Base-by-base conservation (phyloP, 2,797 vertebrate species). In the Morelia viridis region DNA sequence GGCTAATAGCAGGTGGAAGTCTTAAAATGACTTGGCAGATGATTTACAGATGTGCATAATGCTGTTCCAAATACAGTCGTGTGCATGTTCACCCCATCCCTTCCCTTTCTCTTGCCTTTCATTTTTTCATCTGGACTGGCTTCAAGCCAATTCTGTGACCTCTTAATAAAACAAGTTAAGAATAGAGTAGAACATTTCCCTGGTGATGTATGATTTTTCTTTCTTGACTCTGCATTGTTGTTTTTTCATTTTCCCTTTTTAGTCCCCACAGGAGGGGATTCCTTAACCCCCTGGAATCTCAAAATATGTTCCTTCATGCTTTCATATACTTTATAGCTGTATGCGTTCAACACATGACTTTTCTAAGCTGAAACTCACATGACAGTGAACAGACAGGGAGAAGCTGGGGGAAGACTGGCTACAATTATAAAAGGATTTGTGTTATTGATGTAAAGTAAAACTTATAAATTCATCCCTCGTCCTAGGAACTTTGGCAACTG, bases 101-200 rank as follows among this genome's bases (percentile, higher is more conserved):
- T 94, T 95, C 92, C 91, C 68, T 85, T 65, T 68, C 50, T 56
- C 91, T 92, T 95, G 92, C 85, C 92, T 95, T 92, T 93, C 91
- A 90, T 95, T 95, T 95, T 94, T 95, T 95, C 91, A 94, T 94
- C 85, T 94, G 93, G 68, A 68, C 93, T 95, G 95, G 94, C 94
- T 94, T 94, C 92, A 91, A 94, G 95, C 93, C 95, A 96, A 46
- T 87, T 68, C 24, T 91, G 85, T 68, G 90, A 89, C 87, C 95
- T 95, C 95, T 94, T 95, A 96, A 96, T 96, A 95, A 95, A 96
- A 65, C 88, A 90, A 96, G 94, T 96, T 95, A 96, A 97, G 94
- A 96, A 96, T 95, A 97, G 94, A 93, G 96, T 57, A 94, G 95
- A 96, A 96, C 93, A 96, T 97, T 94, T 96, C 90, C 92, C 88